Evolutionary conservation across 2,888 invertebrate species (phyloP).

Genomic region (Rhagium mordax): DNA sequence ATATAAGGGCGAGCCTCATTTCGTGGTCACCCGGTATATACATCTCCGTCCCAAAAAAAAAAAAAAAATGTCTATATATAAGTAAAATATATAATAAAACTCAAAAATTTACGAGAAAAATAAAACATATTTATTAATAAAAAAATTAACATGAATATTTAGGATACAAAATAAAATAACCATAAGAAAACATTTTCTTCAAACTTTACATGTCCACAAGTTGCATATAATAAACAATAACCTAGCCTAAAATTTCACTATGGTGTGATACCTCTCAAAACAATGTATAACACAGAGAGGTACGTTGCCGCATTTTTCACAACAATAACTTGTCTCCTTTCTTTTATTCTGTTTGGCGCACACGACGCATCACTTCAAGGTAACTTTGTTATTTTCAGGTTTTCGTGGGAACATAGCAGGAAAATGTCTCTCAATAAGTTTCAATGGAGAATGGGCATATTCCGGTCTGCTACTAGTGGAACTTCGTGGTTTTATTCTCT

Average conservation of each 20-base stretch:
- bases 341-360: constrained; percentile 23
- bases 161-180: no score
- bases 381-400: constrained; percentile 21
- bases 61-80: no score
- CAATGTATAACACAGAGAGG: constrained; percentile 17
- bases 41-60: no score
- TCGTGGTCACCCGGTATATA: no score
- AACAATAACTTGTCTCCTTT: constrained; percentile 24
- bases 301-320: constrained; percentile 2
- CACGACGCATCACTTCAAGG: constrained; percentile 14
- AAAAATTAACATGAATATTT: no score
- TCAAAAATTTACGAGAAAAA: no score
- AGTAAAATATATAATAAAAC: no score
- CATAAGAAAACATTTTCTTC: no score
- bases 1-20: no score
- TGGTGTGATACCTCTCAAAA: constrained; percentile 6
- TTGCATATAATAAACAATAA: no score
- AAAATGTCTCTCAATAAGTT: constrained; percentile 35
- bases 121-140: no score
- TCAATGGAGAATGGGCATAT: constrained; percentile 21
- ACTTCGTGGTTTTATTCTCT: constrained; percentile 14
- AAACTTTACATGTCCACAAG: no score
- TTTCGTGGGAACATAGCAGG: constrained; percentile 28
- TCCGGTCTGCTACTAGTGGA: constrained; percentile 29
- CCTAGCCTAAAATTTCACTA: not conserved